phyloP scores from a whole-genome alignment of 1,140 invertebrate genomes.

The Zeugodacus cucurbitae region DNA sequence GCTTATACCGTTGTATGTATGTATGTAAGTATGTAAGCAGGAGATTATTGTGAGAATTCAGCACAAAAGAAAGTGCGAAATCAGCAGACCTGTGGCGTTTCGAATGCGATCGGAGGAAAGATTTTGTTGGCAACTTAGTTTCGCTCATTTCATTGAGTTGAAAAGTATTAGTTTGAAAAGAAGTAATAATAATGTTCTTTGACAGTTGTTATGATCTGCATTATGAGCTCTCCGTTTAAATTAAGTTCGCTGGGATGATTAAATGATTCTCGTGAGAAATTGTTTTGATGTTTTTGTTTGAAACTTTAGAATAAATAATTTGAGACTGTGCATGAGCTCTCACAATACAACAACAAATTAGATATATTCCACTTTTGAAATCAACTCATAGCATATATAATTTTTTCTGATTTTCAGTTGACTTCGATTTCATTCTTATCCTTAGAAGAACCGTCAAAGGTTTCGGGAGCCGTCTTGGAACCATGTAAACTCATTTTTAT shows the following conservation, averaged over 20 bases:
- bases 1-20: background rate
- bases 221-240: background rate
- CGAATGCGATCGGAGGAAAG: background rate
- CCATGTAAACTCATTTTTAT: too few species aligned
- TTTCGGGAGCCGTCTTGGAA: too few species aligned
- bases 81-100: background rate
- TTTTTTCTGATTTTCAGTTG: too few species aligned
- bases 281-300: too few species aligned
- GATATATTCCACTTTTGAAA: too few species aligned
- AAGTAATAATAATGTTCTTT: background rate
- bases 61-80: background rate
- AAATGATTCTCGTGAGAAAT: too few species aligned
- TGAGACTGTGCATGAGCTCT: too few species aligned
- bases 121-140: slow-evolving; percentile 8
- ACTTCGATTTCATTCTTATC: too few species aligned
- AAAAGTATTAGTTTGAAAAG: background rate
- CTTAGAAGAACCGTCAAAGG: too few species aligned
- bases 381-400: too few species aligned
- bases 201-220: background rate
- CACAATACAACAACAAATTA: too few species aligned
- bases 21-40: background rate
- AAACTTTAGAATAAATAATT: too few species aligned
- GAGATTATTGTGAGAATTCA: background rate
- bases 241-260: background rate
- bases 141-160: background rate